Conservation (phyloP, 92 coral and sea anemone species). For the Umimayanthus kanabou region DNA sequence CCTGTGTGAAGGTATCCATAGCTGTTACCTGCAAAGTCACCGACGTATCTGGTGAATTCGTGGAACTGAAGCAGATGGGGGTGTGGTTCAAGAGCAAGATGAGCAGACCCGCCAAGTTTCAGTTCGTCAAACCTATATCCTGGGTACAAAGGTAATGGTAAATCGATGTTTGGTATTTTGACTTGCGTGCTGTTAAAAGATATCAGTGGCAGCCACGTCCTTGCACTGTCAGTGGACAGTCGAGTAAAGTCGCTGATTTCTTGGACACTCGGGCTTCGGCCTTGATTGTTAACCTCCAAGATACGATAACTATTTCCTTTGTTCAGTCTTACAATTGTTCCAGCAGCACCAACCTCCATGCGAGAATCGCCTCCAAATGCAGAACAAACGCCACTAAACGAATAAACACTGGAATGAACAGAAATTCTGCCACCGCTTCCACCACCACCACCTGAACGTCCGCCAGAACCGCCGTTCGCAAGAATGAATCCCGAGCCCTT, state of each 20-base stretch:
- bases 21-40: constrained; percentile 51
- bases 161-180: constrained; percentile 24
- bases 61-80: constrained; percentile 39
- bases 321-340: constrained; percentile 51
- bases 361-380: constrained; percentile 64
- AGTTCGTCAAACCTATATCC: constrained; percentile 56
- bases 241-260: constrained; percentile 47
- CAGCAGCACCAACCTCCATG: constrained; percentile 74
- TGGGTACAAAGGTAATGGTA: constrained; percentile 28
- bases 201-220: constrained; percentile 64
- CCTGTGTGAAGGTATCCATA: constrained; percentile 66
- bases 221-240: constrained; percentile 54
- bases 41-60: constrained; percentile 43
- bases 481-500: constrained; percentile 57
- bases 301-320: constrained; percentile 26
- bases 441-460: constrained; percentile 63
- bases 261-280: constrained; percentile 46
- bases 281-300: constrained; percentile 57
- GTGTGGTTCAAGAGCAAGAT: constrained; percentile 59
- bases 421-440: constrained; percentile 79
- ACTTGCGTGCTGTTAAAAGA: constrained; percentile 23
- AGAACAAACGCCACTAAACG: constrained; percentile 44
- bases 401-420: constrained; percentile 43
- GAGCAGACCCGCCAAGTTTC: constrained; percentile 59
- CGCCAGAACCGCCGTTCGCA: constrained; percentile 67